Conservation (phyloP, 2,113 vertebrate species). For the Pleuronectes platessa region DNA sequence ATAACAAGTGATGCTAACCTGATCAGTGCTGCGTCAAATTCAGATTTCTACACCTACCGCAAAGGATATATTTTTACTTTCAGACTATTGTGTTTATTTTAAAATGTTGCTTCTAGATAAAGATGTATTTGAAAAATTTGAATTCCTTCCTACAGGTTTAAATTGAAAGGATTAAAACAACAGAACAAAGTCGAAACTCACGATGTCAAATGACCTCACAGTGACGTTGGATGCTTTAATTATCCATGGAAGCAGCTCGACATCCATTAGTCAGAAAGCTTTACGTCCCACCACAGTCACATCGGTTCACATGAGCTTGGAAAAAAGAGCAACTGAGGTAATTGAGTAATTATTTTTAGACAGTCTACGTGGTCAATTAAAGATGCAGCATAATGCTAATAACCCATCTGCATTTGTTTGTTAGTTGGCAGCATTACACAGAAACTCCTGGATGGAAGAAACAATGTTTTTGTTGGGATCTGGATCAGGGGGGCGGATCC, state of each 20-base stretch:
- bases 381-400: neutral
- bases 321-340: neutral
- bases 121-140: neutral
- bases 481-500: too few species aligned
- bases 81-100: too few species aligned
- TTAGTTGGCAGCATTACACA: too few species aligned
- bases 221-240: neutral
- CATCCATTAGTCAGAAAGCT: neutral
- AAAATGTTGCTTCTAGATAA: neutral
- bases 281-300: neutral
- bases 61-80: neutral
- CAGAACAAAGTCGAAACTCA: too few species aligned
- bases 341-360: neutral
- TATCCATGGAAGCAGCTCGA: too few species aligned
- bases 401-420: neutral
- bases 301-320: neutral
- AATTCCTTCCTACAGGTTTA: too few species aligned
- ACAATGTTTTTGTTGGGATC: too few species aligned
- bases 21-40: slow-evolving; percentile 38
- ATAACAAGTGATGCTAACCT: slow-evolving; percentile 49
- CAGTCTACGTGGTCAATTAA: neutral
- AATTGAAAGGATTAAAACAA: too few species aligned
- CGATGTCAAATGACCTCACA: too few species aligned
- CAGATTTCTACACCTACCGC: neutral
- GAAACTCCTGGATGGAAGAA: too few species aligned